A percentile compares a stretch with the other conserved stretches of the same genome.
Evolutionary conservation across 2,797 vertebrate genomes (phyloP).

Genomic region (Macroramphosus scolopax): DNA sequence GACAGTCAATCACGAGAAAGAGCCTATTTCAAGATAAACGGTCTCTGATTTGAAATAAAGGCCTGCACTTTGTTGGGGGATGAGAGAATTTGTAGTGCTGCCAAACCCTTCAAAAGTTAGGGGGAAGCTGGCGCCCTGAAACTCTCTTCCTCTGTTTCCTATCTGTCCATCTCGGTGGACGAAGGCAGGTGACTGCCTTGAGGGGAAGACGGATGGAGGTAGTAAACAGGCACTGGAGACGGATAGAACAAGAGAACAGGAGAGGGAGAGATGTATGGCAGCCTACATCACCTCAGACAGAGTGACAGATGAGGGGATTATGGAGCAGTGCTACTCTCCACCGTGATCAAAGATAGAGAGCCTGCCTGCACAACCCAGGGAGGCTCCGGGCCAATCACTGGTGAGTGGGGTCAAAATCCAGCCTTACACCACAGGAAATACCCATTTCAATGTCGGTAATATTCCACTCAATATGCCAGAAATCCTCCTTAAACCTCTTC

Average conservation of each 20-base stretch:
- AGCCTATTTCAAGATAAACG: slow-evolving; percentile 45
- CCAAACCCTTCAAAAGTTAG: slow-evolving; percentile 34
- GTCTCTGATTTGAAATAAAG: slow-evolving; percentile 36
- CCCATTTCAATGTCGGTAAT: slow-evolving; percentile 37
- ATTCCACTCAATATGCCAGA: slow-evolving; percentile 36
- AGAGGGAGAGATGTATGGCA: slow-evolving; percentile 74
- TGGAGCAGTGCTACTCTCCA: slow-evolving; percentile 62
- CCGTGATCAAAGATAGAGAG: slow-evolving; percentile 61
- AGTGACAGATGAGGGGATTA: slow-evolving; percentile 81
- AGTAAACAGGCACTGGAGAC: slow-evolving; percentile 48
- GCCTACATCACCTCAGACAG: slow-evolving; percentile 68
- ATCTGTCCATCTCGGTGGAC: slow-evolving; percentile 53
- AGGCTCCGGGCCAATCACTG: slow-evolving; percentile 51
- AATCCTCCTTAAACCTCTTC: slow-evolving; percentile 19
- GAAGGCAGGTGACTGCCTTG: slow-evolving; percentile 34
- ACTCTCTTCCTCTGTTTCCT: slow-evolving; percentile 36
- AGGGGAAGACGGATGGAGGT: slow-evolving; percentile 63
- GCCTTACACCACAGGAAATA: slow-evolving; percentile 29
- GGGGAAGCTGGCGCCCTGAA: slow-evolving; percentile 13
- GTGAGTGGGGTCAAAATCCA: slow-evolving; percentile 41
- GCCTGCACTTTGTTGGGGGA: slow-evolving; percentile 26
- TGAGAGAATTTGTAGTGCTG: slow-evolving; percentile 34
- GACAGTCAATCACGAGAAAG: slow-evolving; percentile 54
- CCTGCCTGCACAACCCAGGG: slow-evolving; percentile 36
- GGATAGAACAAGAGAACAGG: slow-evolving; percentile 41